Base-by-base conservation (phyloP, 2,888 invertebrate species). In the Unio delphinus region DNA sequence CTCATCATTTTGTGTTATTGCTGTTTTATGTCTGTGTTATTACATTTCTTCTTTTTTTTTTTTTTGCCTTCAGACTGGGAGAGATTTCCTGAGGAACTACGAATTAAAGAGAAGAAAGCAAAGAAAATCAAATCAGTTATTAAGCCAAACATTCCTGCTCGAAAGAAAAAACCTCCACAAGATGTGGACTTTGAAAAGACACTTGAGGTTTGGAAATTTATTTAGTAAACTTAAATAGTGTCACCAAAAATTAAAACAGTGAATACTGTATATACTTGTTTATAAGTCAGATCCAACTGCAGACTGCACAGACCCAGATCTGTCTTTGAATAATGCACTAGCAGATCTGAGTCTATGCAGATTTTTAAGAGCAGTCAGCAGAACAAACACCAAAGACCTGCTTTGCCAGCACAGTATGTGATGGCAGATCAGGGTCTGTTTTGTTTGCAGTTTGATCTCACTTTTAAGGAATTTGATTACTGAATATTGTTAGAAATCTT, bases 11-110 rank as follows among this genome's bases (percentile, higher is more conserved):
- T 45, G 15, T 4, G 15, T 45, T 4, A 15, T 15, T 45, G 45
- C 45, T 3, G 45, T 59, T 23, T 15, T 17, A n/a, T 1, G 59
- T 59, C 59, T 59, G n/a, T 59, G 4, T 11, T 3, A 26, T 18
- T 11, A 59, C 20, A 59, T 26, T 59, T 26, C 59, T 18, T n/a
- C 23, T 28, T 28, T 28, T 28, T 28, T 28, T 28, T 26, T 34
- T 64, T 61, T 34, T 30, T 57, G 18, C 68, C 65, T 61, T 61
- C 67, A 86, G 85, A 84, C 63, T 84, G 83, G 83, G 75, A 77
- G 15, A 69, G 78, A 64, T 72, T 86, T 57, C 86, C 86, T 58
- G 75, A 74, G 28, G 86, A 86, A 61, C 71, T 87, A 18, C 82
- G 82, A 67, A 74, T 83, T 6, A 79, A 78, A 55, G 74, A 76